Evolutionary conservation across 2,888 invertebrate species (phyloP).

Genomic region (Tipula helvola): DNA sequence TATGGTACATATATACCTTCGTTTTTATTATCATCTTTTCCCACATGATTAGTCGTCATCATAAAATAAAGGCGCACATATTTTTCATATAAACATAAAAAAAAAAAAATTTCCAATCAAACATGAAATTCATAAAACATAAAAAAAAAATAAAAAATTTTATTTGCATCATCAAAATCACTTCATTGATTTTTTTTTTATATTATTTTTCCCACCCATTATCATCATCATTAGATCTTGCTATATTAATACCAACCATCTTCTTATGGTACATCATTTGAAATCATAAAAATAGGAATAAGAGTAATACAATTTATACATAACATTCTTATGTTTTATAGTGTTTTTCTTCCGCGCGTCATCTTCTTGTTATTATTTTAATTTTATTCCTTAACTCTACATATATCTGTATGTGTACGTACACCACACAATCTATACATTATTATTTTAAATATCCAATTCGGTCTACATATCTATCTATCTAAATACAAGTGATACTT

Average conservation of each 20-base stretch:
- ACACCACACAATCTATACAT: neutral
- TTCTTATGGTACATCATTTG: neutral
- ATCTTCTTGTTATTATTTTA: neutral
- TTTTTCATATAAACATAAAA: slow-evolving; percentile 1
- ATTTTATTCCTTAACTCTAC: neutral
- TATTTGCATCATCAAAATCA: slow-evolving; percentile 4
- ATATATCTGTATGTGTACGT: neutral
- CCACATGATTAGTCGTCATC: neutral
- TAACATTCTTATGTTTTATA: slow-evolving; percentile 4
- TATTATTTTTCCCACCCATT: slow-evolving; percentile 4
- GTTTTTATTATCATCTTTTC: neutral
- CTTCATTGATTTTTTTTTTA: slow-evolving; percentile 1
- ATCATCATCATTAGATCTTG: slow-evolving; percentile 4
- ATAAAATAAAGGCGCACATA: neutral
- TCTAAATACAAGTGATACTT: neutral
- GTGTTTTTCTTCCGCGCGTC: neutral
- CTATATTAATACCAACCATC: neutral
- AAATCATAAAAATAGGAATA: neutral
- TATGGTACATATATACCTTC: neutral
- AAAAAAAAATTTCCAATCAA: neutral
- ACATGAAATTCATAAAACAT: neutral
- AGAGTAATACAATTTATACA: neutral
- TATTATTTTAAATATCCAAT: neutral
- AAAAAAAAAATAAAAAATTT: neutral
- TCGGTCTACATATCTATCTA: neutral